Evolutionary conservation across 64 coral and sea anemone genomes (phyloP).

Genomic region (Hydrozoanthus tunicans): DNA sequence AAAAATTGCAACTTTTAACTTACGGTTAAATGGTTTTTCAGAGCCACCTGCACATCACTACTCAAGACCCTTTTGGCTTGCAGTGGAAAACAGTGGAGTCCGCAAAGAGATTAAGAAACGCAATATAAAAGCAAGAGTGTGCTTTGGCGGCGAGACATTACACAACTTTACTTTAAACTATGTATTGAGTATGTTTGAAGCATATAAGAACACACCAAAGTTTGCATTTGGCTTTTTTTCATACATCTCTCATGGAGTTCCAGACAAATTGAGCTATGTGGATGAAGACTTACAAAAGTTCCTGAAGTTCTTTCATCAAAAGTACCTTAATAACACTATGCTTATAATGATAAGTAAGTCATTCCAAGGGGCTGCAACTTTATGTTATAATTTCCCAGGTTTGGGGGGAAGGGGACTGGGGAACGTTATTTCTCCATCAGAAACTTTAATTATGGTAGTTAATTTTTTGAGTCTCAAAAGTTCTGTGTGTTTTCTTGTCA

Average conservation of each 20-base stretch:
- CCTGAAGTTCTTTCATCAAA: constrained; percentile 57
- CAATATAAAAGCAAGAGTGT: constrained; percentile 58
- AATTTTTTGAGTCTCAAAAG: no score
- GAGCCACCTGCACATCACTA: constrained; percentile 76
- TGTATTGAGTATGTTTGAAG: constrained; percentile 73
- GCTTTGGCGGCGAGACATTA: constrained; percentile 67
- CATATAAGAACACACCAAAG: constrained; percentile 72
- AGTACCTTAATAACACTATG: constrained; percentile 63
- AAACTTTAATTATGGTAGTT: no score
- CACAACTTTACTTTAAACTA: constrained; percentile 74
- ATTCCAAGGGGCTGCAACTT: not conserved
- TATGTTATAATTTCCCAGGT: not conserved
- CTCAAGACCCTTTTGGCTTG: constrained; percentile 75
- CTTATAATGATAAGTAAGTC: constrained; percentile 77
- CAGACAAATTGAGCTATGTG: constrained; percentile 73
- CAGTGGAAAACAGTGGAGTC: constrained; percentile 65
- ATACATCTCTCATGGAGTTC: constrained; percentile 76
- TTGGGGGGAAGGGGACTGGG: no score
- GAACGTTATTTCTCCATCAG: no score
- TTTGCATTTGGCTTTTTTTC: constrained; percentile 79
- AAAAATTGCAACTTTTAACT: constrained; percentile 70
- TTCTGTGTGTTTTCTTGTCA: no score
- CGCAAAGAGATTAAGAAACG: constrained; percentile 45
- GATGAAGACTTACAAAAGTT: constrained; percentile 74
- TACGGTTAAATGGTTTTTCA: constrained; percentile 72